phyloP scores from a whole-genome alignment of 2,888 invertebrate species.

The Lasiommata megera region DNA sequence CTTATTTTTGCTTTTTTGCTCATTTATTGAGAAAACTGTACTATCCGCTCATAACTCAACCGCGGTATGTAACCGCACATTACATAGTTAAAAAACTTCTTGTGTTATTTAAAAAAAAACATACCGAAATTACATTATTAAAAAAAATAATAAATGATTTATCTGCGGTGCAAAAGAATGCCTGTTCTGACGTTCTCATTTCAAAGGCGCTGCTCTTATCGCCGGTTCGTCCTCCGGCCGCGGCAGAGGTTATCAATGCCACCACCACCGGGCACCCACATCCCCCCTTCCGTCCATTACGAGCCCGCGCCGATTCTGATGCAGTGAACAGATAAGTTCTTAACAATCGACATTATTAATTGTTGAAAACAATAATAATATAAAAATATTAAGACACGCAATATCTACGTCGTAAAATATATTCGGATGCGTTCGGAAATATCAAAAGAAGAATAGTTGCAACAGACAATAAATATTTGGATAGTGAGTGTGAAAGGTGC shows the following conservation, averaged over 20 bases:
- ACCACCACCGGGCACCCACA: constrained; percentile 43
- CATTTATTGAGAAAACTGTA: too few relatives aligned
- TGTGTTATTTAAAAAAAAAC: too few relatives aligned
- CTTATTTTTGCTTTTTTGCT: too few relatives aligned
- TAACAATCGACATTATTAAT: constrained; percentile 55
- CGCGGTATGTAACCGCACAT: too few relatives aligned
- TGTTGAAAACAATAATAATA: constrained; percentile 26
- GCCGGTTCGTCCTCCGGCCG: constrained; percentile 57
- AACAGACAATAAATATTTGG: constrained; percentile 5
- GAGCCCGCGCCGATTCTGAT: constrained; percentile 50
- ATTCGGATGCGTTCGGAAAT: not conserved
- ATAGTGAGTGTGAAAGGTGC: constrained; percentile 25
- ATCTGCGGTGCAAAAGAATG: constrained; percentile 53
- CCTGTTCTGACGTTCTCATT: constrained; percentile 66
- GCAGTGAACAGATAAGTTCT: constrained; percentile 64
- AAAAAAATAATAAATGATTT: constrained; percentile 9
- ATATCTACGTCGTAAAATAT: not conserved
- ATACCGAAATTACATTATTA: too few relatives aligned
- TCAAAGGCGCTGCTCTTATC: constrained; percentile 66
- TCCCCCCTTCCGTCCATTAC: constrained; percentile 51
- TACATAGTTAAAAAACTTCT: too few relatives aligned
- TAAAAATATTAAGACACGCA: not conserved
- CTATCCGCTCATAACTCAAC: too few relatives aligned
- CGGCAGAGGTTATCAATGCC: constrained; percentile 68
- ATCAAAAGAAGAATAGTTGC: not conserved